Base-by-base conservation (phyloP, 2,888 invertebrate genomes). In the Masnerella sp. region DNA sequence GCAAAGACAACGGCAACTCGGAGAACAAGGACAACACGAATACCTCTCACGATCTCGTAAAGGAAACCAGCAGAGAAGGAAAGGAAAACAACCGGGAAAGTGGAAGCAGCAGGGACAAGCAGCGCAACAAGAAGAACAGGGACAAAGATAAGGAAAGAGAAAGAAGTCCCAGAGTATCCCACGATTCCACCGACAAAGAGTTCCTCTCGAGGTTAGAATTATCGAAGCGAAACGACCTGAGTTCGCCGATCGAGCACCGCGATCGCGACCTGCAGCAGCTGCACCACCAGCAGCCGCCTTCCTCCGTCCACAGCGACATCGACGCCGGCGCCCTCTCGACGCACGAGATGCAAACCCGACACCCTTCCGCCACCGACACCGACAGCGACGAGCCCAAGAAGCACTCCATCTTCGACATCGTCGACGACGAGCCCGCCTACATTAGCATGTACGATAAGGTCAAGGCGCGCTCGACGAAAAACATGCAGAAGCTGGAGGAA, bases 361-460 rank as follows among this genome's bases (percentile, higher is more conserved):
- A 85, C 78, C 84, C 85, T 2, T 87, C 87, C 1, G 85, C 85
- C 1, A 85, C 86, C 1, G 87, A 87, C 30, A 91, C 93, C 1
- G 94, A 94, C 86, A 93, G 94, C 5, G 95, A 94, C 83, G 94
- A 93, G 85, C 94, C 93, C 49, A 95, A 95, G 87, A 95, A 95
- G 86, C 96, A 95, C 89, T 96, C 96, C 59, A 96, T 96, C 82
- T 96, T 96, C 87, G 96, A 96, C 84, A 95, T 96, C 65, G 92
- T 95, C 40, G 94, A 95, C 83, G 96, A 96, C 82, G 96, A 94
- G 69, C 96, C 96, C 0, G 93, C 94, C 7, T 97, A 96, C 84
- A 95, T 97, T 70, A 97, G 97, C 7, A 98, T 98, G 98, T 98
- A 98, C 86, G 98, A 98, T 85, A 98, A 98, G 88, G 96, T 97